A percentile compares a stretch with the other conserved stretches of the same genome.
Conservation (phyloP, 2,888 invertebrate species). For the Alcis repandata region DNA sequence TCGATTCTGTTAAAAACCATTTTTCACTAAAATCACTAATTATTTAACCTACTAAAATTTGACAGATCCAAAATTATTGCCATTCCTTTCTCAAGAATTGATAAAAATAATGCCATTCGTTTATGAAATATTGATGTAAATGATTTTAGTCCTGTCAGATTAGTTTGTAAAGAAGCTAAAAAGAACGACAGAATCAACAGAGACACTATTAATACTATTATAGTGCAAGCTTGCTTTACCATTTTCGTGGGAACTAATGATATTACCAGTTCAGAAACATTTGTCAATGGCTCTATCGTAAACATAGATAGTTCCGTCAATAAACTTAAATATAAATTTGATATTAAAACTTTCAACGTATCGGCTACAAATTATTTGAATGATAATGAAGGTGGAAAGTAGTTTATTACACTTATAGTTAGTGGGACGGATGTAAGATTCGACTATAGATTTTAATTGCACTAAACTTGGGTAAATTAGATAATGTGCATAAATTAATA, state of each 20-base stretch:
- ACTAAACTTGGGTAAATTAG: constrained; percentile 9
- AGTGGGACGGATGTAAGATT: constrained; percentile 15
- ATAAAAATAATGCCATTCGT: no score
- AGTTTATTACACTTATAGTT: constrained; percentile 20
- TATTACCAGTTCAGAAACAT: constrained; percentile 37
- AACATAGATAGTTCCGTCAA: constrained; percentile 42
- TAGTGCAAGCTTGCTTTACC: background rate
- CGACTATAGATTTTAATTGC: constrained; percentile 10
- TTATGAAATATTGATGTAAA: no score
- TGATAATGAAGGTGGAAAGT: constrained; percentile 39
- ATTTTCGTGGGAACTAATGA: constrained; percentile 39
- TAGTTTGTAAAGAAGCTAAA: no score
- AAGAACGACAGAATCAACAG: no score
- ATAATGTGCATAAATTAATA: constrained; percentile 11
- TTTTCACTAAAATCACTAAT: no score
- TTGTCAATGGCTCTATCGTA: constrained; percentile 44
- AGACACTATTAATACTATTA: no score
- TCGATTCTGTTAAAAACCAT: no score
- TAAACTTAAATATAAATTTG: constrained; percentile 41
- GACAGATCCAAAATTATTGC: no score
- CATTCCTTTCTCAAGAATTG: no score
- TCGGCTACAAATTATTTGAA: constrained; percentile 38
- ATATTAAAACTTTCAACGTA: constrained; percentile 38
- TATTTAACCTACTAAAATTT: no score
- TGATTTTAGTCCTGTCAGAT: no score